Evolutionary conservation across 1,140 invertebrate species (phyloP), one percentile per base, ranked within the genome.

Genomic region (Drepana arcuata): DNA sequence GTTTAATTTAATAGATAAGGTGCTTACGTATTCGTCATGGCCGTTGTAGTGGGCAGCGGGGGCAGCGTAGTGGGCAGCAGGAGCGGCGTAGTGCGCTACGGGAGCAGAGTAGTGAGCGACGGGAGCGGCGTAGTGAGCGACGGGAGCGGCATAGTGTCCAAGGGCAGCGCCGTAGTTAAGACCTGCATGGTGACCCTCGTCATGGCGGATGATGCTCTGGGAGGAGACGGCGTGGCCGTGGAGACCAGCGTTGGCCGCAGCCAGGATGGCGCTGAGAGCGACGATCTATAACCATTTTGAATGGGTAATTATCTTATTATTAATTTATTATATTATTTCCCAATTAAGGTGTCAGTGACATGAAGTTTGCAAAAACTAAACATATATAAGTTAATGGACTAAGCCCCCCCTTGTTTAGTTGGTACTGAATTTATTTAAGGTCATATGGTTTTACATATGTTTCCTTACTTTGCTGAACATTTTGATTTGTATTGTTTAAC

Each of bases 151-250:
- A 13, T 53, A n/a, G n/a, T n/a, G 37, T 12, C 14, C 38, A n/a
- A 26, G 24, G 24, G 24, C 6, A 7, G 24, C 24, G 15, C 39
- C 40, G 26, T 39, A 46, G 35, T 63, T 59, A 24, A 34, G 42
- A 9, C 36, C 29, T 10, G 24, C 42, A 14, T 38, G 48, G 24
- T 26, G 24, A 15, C 23, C 30, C 15, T 47, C 56, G 32, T 65
- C 61, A 28, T 66, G 64, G 6, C 51, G 52, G 6, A 70, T 43
- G 32, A 65, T 57, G 42, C 55, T 60, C 27, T 64, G 60, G 5
- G 57, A 58, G 6, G 64, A 66, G n/a, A 61, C 56, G 11, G 60
- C 64, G 30, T 41, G 44, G 6, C 45, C 50, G 32, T 42, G 43
- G 9, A 31, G 34, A 28, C 41, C 44, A 27, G 49, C 54, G 24